Evolutionary conservation across 1,140 invertebrate genomes (phyloP), one percentile per base, ranked within the genome.

Genomic region (Procambarus clarkii): DNA sequence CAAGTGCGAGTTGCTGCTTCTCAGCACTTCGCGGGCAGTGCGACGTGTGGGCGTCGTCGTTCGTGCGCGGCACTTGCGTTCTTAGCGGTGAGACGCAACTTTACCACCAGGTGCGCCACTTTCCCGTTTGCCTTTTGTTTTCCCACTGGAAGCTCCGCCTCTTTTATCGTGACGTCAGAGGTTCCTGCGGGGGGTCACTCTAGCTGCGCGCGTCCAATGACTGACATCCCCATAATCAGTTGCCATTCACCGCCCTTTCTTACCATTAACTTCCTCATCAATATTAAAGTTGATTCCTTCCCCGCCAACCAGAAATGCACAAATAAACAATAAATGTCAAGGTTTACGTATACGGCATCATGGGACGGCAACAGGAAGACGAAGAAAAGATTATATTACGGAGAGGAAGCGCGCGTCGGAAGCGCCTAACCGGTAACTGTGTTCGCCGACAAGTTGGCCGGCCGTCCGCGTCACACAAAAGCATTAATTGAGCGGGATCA

Each of bases 381-480:
- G 34, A 34, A 5, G 50, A 54, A 54, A 54, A 54, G 50, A 54
- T 9, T 60, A 84, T 58, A 80, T 18, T 60, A 74, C 21, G 18
- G 60, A 83, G 80, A 85, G 82, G 74, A 85, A 82, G 82, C 64
- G 18, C 81, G 4, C 34, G 50, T 54, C 74, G 83, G 89, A 91
- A 91, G 89, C 86, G 82, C 54, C 76, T 86, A 91, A 85, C 89
- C 78, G 89, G 89, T 91, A 91, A 91, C 89, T 82, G 89, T 58
- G 83, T 85, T 77, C 80, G 54, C 88, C 69, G 84, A 90, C 82
- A 80, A 85, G 69, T 71, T 77, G 77, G 79, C 79, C 71, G 90
- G 77, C 87, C 84, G 84, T 91, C 90, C 84, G 90, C 90, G 82
- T 91, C 90, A 91, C 84, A 91, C 90, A 91, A 91, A 86, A 91